Conservation (phyloP, 2,113 vertebrate genomes). For the Rhegmatorhina hoffmannsi region DNA sequence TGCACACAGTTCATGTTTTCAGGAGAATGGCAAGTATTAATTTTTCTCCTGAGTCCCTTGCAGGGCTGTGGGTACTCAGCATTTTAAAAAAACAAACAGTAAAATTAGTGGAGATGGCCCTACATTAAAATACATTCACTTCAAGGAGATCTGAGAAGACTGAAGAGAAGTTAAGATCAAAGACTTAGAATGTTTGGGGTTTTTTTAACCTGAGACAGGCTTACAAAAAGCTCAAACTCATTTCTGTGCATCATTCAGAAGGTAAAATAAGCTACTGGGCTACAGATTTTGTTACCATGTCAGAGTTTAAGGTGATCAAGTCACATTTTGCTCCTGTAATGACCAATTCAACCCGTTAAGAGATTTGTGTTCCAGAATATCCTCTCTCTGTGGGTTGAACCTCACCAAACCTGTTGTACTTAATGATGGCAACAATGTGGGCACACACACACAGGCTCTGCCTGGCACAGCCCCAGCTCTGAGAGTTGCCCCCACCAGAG, state of each 20-base stretch:
- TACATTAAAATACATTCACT: not conserved
- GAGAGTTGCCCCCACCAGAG: not conserved
- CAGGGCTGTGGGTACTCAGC: not conserved
- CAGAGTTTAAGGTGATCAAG: not conserved
- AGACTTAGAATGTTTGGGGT: not conserved
- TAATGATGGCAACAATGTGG: not conserved
- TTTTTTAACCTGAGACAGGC: not conserved
- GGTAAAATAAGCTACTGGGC: not conserved
- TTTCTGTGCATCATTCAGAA: not conserved
- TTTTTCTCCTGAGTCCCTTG: not conserved
- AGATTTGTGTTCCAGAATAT: not conserved
- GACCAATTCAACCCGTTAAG: not conserved
- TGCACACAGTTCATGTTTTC: not conserved
- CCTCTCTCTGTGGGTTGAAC: not conserved
- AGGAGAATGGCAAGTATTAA: not conserved
- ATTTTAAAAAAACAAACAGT: not conserved
- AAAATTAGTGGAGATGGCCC: not conserved
- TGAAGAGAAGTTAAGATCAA: not conserved
- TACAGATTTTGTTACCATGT: not conserved
- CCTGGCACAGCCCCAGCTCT: not conserved
- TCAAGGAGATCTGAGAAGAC: not conserved
- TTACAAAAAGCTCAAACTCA: not conserved
- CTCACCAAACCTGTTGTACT: not conserved
- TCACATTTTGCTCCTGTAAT: not conserved
- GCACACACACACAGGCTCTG: not conserved